Evolutionary conservation across 2,888 invertebrate species (phyloP).

Genomic region (Schizaphis graminum): DNA sequence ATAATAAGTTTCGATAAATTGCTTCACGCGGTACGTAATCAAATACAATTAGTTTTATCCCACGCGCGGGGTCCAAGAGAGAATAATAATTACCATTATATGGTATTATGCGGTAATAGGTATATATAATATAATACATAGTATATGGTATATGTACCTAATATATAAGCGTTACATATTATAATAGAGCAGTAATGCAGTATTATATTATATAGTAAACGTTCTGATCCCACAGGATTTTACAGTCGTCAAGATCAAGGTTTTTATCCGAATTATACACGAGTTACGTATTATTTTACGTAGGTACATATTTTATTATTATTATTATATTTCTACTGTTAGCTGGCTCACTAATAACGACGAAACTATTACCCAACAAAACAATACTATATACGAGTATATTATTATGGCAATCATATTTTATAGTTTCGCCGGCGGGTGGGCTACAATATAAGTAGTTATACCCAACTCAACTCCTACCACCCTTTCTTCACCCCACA

Average conservation of each 20-base stretch:
- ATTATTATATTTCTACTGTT: not conserved
- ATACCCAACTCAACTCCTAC: not conserved
- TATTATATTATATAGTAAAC: not conserved
- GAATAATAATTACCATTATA: not conserved
- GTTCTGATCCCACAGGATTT: not conserved
- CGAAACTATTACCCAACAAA: not conserved
- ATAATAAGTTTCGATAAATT: constrained; percentile 4
- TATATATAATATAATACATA: not conserved
- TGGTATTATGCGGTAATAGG: constrained; percentile 7
- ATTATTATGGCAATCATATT: constrained; percentile 1
- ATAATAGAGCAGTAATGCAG: not conserved
- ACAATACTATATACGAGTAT: not conserved
- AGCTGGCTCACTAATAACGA: not conserved
- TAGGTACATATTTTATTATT: not conserved
- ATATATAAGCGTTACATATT: not conserved
- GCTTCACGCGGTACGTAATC: constrained; percentile 5
- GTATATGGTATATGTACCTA: not conserved
- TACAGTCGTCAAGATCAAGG: constrained; percentile 6
- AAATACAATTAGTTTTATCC: constrained; percentile 22
- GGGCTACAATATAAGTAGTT: not conserved
- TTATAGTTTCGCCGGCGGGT: not conserved
- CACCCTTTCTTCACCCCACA: not conserved
- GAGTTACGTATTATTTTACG: not conserved
- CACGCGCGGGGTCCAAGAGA: not conserved
- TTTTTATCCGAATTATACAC: not conserved